These are phyloP conservation scores for Crocuta crocuta DNA, from an alignment of 2,113 vertebrate genomes.

Conservation along the genomic window DNA sequence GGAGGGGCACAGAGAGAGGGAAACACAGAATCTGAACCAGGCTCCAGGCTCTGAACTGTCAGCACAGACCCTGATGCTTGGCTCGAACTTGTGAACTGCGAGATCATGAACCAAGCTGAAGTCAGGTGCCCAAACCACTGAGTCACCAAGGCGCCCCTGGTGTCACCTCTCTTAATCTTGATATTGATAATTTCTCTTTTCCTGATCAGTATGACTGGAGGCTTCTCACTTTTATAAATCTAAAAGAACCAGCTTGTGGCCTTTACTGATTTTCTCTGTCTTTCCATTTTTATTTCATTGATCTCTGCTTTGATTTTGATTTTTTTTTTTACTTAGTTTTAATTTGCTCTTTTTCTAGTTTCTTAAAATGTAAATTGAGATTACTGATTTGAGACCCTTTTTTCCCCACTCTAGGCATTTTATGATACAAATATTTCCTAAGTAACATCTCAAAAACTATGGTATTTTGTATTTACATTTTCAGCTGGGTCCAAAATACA, in stretches of 20 bases:
- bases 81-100: no score
- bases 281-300: background rate
- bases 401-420: background rate
- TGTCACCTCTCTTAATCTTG: background rate
- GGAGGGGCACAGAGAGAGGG: no score
- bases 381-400: background rate
- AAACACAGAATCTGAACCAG: no score
- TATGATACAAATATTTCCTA: background rate
- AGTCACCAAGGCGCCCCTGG: background rate
- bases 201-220: background rate
- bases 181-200: conserved; percentile 12
- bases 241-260: background rate
- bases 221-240: background rate
- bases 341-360: background rate
- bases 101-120: no score
- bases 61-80: no score
- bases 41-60: no score
- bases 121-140: no score
- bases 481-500: background rate
- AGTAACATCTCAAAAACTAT: background rate
- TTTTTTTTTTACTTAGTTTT: background rate
- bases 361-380: background rate
- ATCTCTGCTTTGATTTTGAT: background rate
- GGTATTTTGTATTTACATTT: conserved; percentile 36
- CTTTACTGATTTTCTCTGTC: background rate